Percentiles rank a stretch among this genome's conserved stretches.
Conservation (phyloP, 2,113 vertebrate genomes). For the Microtus ochrogaster region DNA sequence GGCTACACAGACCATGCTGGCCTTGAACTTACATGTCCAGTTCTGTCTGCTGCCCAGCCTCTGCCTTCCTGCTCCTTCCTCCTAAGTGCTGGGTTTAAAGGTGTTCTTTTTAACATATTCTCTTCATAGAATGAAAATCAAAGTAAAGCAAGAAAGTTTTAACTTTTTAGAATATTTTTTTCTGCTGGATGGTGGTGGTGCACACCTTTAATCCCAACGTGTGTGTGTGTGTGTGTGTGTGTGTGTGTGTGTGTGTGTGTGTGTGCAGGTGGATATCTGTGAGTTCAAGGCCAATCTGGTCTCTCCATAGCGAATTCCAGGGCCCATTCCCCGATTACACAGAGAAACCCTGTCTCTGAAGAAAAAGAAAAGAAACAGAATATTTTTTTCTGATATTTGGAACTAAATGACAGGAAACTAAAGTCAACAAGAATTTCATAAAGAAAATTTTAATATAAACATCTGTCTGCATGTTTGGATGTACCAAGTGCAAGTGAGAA, state of each 20-base stretch:
- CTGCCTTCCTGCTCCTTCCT: not conserved
- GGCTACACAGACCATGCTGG: not conserved
- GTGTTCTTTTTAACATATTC: constrained; percentile 1
- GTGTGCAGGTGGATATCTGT: too few relatives aligned
- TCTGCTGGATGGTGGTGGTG: not conserved
- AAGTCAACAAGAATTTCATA: not conserved
- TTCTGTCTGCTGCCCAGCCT: not conserved
- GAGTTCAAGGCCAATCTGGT: not conserved
- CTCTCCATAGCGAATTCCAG: not conserved
- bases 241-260: too few relatives aligned
- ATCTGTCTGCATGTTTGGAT: not conserved
- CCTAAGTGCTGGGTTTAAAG: not conserved
- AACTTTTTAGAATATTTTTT: constrained; percentile 2
- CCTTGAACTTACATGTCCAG: not conserved
- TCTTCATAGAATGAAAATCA: constrained; percentile 49
- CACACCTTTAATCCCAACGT: too few relatives aligned
- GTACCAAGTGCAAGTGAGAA: not conserved
- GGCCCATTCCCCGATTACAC: too few relatives aligned
- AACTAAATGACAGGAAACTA: constrained; percentile 48
- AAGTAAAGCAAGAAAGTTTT: constrained; percentile 43
- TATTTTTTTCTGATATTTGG: not conserved
- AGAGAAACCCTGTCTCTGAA: not conserved
- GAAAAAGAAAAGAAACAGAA: not conserved
- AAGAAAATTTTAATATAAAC: not conserved
- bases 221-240: too few relatives aligned